phyloP scores from a whole-genome alignment of 1,140 invertebrate genomes.

The Apis dorsata region DNA sequence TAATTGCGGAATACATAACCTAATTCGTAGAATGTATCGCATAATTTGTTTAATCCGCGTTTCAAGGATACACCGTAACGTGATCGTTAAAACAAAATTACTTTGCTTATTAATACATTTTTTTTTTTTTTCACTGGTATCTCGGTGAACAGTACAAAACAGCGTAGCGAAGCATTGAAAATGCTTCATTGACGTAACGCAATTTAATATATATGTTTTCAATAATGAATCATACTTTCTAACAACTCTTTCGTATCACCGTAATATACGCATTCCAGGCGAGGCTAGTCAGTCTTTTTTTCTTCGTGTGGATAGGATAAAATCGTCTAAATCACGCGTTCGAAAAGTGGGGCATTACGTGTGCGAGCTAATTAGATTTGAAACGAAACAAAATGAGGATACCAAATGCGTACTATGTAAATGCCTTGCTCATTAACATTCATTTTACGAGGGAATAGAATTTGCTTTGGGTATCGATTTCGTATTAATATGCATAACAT shows the following conservation, averaged over 20 bases:
- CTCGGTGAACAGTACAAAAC: not conserved
- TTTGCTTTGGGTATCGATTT: not conserved
- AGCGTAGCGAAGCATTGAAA: not conserved
- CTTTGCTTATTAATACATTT: constrained; percentile 42
- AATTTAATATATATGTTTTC: constrained; percentile 14
- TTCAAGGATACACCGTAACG: constrained; percentile 52
- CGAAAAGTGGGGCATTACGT: not conserved
- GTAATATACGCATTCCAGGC: not conserved
- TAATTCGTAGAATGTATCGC: not conserved
- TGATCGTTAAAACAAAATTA: constrained; percentile 38
- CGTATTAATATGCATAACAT: not conserved
- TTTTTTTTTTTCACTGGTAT: constrained; percentile 32
- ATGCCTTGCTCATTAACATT: not conserved
- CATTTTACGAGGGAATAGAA: not conserved
- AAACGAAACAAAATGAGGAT: not conserved
- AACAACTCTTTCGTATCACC: constrained; percentile 7
- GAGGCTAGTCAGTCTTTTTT: not conserved
- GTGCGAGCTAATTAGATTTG: not conserved
- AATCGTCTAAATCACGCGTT: not conserved
- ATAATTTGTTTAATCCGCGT: constrained; percentile 22
- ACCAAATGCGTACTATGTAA: not conserved
- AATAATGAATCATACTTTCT: constrained; percentile 17
- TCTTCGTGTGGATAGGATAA: too few species aligned
- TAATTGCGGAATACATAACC: constrained; percentile 27
- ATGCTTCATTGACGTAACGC: constrained; percentile 19